phyloP scores from a whole-genome alignment of 1,140 invertebrate genomes.

The Aphelenchoides besseyi region DNA sequence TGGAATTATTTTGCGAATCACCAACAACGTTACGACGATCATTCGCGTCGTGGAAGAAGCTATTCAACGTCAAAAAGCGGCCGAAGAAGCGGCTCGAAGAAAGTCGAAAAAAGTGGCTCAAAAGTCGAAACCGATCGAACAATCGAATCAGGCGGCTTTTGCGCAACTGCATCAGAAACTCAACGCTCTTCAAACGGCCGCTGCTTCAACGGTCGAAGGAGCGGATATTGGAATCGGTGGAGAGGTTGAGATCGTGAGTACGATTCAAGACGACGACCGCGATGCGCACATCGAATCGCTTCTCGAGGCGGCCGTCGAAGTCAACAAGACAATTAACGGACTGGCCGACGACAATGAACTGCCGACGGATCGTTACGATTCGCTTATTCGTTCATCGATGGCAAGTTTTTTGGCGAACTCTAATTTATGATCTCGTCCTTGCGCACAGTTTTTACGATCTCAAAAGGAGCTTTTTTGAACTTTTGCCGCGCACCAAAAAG shows the following conservation, averaged over 20 bases:
- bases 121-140: background rate
- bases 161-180: constrained; percentile 7
- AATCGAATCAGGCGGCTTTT: background rate
- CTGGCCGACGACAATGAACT: background rate
- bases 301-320: background rate
- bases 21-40: constrained; percentile 17
- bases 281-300: background rate
- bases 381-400: background rate
- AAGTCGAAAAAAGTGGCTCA: background rate
- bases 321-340: background rate
- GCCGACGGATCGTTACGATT: background rate
- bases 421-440: background rate
- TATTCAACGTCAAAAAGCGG: constrained; percentile 4
- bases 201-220: background rate
- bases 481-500: background rate
- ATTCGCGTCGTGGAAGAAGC: constrained; percentile 19
- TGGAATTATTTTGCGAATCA: constrained; percentile 14
- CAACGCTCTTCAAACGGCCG: background rate
- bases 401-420: constrained; percentile 5
- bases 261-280: background rate
- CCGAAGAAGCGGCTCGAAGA: background rate
- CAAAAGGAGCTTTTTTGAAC: background rate
- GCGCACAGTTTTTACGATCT: background rate
- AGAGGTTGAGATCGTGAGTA: background rate
- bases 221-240: background rate